Base-by-base conservation (phyloP, 2,113 vertebrate species). In the Thunnus thynnus region DNA sequence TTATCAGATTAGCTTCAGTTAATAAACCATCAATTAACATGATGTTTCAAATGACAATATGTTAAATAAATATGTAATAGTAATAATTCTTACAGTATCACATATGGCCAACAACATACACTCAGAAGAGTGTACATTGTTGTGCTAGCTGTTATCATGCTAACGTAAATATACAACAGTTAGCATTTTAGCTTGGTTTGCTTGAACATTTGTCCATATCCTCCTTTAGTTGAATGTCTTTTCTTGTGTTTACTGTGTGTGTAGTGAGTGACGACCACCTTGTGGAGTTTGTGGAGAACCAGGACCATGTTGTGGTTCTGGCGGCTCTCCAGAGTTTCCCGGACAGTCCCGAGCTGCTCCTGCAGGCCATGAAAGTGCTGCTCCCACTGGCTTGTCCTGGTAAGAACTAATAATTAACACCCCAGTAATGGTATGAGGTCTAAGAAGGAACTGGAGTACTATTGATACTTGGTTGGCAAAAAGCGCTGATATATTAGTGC, bases 251-350 rank as follows among this genome's bases (percentile, higher is more conserved):
- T 20, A 17, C 18, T 71, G 14, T 88, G 32, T 74, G 51, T 58
- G 27, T 76, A 99, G 97, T 98, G 79, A 95, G 96, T 47, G 96
- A 98, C 27, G 96, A 95, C 54, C 97, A 97, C 58, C 93, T 98
- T 25, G 87, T 95, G 77, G 98, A 98, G 91, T 99, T 99, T 94
- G 94, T 99, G 82, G 98, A 99, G 91, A 97, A 92, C 92, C 95
- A 96, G 92, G 98, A 99, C 86, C 97, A 99, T 61, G 84, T 84
- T 32, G 91, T 96, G 69, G 90, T 99, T 87, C 52, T 99, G 44
- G 93, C 88, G 18, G 94, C 95, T 0, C 93, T 97, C 16, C 94
- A 93, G 70, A 91, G 76, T 44, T 99, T 97, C 84, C 91, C 90
- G 1, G 92, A 94, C 75, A 95, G 94, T 85, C 95, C 96, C 10